These are phyloP conservation scores for Lutjanus campechanus DNA, from an alignment of 2,797 vertebrate species.

Conservation along the genomic window DNA sequence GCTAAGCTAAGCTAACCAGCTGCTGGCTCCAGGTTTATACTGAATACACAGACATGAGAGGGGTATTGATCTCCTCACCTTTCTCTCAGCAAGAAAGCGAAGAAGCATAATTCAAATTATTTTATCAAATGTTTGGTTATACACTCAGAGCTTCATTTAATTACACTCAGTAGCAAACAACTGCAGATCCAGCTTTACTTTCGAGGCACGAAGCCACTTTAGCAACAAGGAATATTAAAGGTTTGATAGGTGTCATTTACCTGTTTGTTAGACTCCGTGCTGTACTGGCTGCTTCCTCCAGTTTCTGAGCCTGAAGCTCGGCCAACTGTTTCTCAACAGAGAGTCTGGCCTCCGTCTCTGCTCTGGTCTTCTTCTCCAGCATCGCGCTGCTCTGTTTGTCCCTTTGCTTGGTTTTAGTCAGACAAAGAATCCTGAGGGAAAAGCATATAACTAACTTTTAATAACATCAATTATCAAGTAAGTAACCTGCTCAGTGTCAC, in stretches of 20 bases:
- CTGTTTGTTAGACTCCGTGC: slow-evolving; percentile 82
- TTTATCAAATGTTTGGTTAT: background rate
- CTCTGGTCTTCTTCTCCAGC: slow-evolving; percentile 87
- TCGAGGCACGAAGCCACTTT: slow-evolving; percentile 5
- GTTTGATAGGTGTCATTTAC: slow-evolving; percentile 59
- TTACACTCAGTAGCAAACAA: slow-evolving; percentile 1
- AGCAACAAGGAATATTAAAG: background rate
- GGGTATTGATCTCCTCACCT: background rate
- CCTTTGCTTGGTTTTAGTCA: slow-evolving; percentile 88
- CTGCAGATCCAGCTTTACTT: slow-evolving; percentile 15
- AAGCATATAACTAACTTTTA: slow-evolving; percentile 4
- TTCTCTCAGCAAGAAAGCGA: slow-evolving; percentile 5
- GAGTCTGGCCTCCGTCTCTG: slow-evolving; percentile 84
- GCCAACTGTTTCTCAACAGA: slow-evolving; percentile 83
- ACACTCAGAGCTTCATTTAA: slow-evolving; percentile 12
- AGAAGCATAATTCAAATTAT: background rate
- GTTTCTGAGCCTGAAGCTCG: slow-evolving; percentile 85
- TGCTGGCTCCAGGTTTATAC: background rate
- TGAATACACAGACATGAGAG: background rate
- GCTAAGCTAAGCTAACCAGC: background rate
- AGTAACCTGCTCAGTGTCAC: background rate
- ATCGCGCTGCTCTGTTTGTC: slow-evolving; percentile 86
- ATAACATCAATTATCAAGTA: slow-evolving; percentile 2
- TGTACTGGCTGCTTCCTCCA: slow-evolving; percentile 83
- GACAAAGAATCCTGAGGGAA: slow-evolving; percentile 84